A percentile compares a stretch with the other conserved stretches of the same genome.
Conservation (phyloP, 2,888 invertebrate genomes). For the Elaeidobius kamerunicus region DNA sequence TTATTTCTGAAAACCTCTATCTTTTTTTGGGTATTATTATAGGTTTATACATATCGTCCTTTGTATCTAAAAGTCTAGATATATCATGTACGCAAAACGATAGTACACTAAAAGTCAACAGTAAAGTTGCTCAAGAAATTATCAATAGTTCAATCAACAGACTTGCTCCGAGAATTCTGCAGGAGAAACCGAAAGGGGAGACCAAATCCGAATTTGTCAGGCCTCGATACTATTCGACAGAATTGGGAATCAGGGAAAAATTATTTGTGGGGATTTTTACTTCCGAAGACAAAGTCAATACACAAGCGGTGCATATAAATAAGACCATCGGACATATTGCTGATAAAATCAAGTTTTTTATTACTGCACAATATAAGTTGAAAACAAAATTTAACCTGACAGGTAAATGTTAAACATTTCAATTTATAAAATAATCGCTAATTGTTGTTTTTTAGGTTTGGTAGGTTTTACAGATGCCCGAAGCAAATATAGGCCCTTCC, state of each 20-base stretch:
- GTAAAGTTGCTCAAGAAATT: constrained; percentile 35
- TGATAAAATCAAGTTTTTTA: constrained; percentile 66
- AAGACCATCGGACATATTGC: constrained; percentile 81
- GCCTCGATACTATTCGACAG: constrained; percentile 92
- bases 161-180: constrained; percentile 32
- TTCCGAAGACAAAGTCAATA: constrained; percentile 67
- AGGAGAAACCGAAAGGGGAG: constrained; percentile 34
- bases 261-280: constrained; percentile 85
- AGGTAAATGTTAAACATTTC: constrained; percentile 58
- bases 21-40: constrained; percentile 41
- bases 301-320: constrained; percentile 80
- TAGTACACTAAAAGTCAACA: constrained; percentile 28
- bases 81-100: constrained; percentile 27
- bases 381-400: constrained; percentile 46
- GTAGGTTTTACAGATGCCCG: constrained; percentile 84
- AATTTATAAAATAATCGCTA: not conserved
- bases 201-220: constrained; percentile 61
- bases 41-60: constrained; percentile 40
- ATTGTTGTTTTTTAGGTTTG: constrained; percentile 51
- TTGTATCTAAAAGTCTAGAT: constrained; percentile 34
- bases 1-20: constrained; percentile 41
- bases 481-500: constrained; percentile 76
- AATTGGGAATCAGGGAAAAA: constrained; percentile 88
- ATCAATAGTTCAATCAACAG: constrained; percentile 37
- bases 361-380: constrained; percentile 49